A percentile compares a stretch with the other conserved stretches of the same genome.
phyloP scores from a whole-genome alignment of 53 echinoderm and acorn worm species.

The Apostichopus leukothele region DNA sequence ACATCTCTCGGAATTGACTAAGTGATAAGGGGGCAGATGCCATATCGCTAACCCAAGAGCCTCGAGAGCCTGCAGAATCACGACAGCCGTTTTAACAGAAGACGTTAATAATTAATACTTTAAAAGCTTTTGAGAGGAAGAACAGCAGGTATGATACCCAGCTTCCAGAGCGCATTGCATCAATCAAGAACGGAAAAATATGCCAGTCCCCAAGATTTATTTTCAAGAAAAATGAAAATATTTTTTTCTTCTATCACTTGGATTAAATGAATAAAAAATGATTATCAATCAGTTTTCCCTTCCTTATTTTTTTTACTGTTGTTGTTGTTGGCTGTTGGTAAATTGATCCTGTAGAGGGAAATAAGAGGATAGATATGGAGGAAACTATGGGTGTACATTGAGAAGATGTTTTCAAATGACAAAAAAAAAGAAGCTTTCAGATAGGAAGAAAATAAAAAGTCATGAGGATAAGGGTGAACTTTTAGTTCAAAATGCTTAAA shows the following conservation, averaged over 20 bases:
- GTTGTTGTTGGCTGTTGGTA: neutral
- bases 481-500: neutral
- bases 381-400: neutral
- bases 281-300: neutral
- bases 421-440: too few relatives aligned
- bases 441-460: too few relatives aligned
- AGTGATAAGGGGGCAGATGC: conserved; percentile 8
- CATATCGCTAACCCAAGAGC: conserved; percentile 5
- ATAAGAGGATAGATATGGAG: neutral
- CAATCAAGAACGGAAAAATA: neutral
- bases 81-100: conserved; percentile 15
- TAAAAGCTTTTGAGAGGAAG: conserved; percentile 32
- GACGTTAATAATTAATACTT: conserved; percentile 42
- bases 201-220: neutral
- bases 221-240: neutral
- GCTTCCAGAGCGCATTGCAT: conserved; percentile 3
- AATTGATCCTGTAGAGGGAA: neutral
- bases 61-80: neutral
- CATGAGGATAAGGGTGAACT: neutral
- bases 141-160: neutral
- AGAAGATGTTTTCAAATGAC: too few relatives aligned
- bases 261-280: neutral
- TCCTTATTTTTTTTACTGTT: neutral
- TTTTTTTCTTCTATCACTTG: neutral
- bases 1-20: neutral